These are phyloP conservation scores for Hyles vespertilio DNA, from an alignment of 1,140 invertebrate genomes.

Conservation along the genomic window DNA sequence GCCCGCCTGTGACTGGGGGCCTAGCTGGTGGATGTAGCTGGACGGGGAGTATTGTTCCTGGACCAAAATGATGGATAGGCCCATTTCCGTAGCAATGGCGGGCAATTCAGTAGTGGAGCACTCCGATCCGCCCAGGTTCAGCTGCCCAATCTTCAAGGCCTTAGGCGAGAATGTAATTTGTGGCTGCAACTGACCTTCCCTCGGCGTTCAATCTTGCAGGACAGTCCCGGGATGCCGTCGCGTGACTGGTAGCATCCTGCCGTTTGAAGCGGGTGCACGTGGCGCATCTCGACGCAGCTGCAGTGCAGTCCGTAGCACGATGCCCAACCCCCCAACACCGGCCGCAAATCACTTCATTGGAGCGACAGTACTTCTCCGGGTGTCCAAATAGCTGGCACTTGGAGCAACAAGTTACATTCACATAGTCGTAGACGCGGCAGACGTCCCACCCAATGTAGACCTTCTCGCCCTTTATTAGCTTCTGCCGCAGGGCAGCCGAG, in stretches of 20 bases:
- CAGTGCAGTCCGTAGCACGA: constrained; percentile 13
- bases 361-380: constrained; percentile 26
- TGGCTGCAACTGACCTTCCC: neutral
- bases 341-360: constrained; percentile 13
- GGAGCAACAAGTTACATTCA: constrained; percentile 22
- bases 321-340: constrained; percentile 25
- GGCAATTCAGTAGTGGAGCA: too few species aligned
- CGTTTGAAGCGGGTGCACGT: constrained; percentile 19
- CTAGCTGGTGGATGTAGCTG: too few species aligned
- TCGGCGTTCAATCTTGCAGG: constrained; percentile 19
- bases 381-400: constrained; percentile 37
- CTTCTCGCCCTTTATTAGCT: neutral
- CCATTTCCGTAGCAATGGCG: too few species aligned
- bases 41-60: too few species aligned
- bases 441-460: constrained; percentile 22
- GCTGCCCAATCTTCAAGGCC: constrained; percentile 5
- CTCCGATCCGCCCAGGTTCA: constrained; percentile 14
- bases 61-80: too few species aligned
- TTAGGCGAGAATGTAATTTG: too few species aligned
- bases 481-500: constrained; percentile 2
- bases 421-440: constrained; percentile 15
- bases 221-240: constrained; percentile 14
- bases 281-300: constrained; percentile 22
- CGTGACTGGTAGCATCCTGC: constrained; percentile 6
- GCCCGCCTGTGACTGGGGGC: too few species aligned